Base-by-base conservation (phyloP, 2,113 vertebrate species). In the Naja naja region DNA sequence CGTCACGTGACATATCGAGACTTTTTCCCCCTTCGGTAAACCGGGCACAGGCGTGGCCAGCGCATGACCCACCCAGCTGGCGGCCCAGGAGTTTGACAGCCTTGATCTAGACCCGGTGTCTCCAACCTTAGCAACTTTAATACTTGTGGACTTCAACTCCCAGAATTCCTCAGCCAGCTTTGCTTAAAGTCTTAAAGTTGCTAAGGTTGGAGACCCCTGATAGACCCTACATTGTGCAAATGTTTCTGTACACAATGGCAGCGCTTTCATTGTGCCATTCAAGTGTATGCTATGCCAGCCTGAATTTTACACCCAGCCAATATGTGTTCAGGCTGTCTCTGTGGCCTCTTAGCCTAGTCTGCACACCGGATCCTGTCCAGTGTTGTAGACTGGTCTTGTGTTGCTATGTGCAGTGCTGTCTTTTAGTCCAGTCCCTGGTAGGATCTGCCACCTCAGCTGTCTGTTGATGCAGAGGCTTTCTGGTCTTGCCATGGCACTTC, bases 1-100 rank as follows among this genome's bases (percentile, higher is more conserved):
- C 54, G 0, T 18, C 54, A 18, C 18, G 1, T 54, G 20, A 22
- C 1, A 1, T 55, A 55, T 22, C 0, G 5, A 5, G 5, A 55
- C 18, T 22, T 22, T 22, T 22, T 6, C 18, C 54, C 54, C 4
- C 1, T 55, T 55, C 1, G 20, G 18, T 55, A 55, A 55, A 55
- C 54, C 4, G 5, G 54, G 54, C 1, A 5, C 6, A 20, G 54
- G 54, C 5, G 1, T 55, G 54, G 53, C 16, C 1, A 54, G 53
- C 16, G 4, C 3, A 16, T 18, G 16, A 18, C 16, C 4, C 53
- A 54, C 4, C 16, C 53, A 12, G 53, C 3, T 20, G 1, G 1
- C 1, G 18, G 54, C 0, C 54, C 20, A 20, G 18, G 1, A 56
- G 55, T 56, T 56, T 56, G 5, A 56, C 55, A 56, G 6, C 55